These are phyloP conservation scores for Penaeus japonicus DNA, from an alignment of 1,140 invertebrate genomes.

Conservation along the genomic window DNA sequence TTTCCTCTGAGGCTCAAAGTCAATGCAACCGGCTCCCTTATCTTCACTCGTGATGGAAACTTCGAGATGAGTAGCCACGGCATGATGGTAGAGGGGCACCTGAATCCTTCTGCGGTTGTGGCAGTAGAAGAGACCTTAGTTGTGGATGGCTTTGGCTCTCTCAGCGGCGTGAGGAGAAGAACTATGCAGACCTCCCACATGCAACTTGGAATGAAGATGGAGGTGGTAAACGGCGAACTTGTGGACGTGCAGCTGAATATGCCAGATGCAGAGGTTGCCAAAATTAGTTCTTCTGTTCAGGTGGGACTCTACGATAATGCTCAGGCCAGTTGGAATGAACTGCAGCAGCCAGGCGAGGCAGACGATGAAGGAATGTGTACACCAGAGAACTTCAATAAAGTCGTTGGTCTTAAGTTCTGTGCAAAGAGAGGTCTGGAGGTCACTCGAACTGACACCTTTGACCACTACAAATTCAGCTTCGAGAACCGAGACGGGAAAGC, in stretches of 20 bases:
- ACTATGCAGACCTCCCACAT: not conserved
- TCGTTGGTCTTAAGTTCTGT: slow-evolving; percentile 22
- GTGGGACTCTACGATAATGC: slow-evolving; percentile 13
- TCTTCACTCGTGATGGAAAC: not conserved
- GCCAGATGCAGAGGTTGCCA: not conserved
- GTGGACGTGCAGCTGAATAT: slow-evolving; percentile 21
- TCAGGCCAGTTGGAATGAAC: not conserved
- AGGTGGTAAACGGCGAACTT: not conserved
- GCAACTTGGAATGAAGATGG: slow-evolving; percentile 16
- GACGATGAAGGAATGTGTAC: not conserved
- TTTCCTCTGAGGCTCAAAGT: slow-evolving; percentile 37
- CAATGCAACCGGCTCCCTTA: slow-evolving; percentile 22
- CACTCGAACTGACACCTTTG: slow-evolving; percentile 31
- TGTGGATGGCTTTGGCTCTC: slow-evolving; percentile 17
- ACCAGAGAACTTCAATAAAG: not conserved
- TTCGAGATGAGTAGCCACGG: not conserved
- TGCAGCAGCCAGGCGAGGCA: not conserved
- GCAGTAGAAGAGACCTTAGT: slow-evolving; percentile 7
- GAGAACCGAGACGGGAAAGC: not conserved
- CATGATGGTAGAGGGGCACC: slow-evolving; percentile 12
- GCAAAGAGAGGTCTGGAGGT: not conserved
- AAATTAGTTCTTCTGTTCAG: slow-evolving; percentile 20
- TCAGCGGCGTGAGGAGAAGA: slow-evolving; percentile 21
- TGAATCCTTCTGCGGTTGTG: slow-evolving; percentile 21
- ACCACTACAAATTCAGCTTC: slow-evolving; percentile 15